Percentiles rank a stretch among this genome's conserved stretches.
Conservation (phyloP, 1,140 invertebrate genomes). For the Cherax quadricarinatus region DNA sequence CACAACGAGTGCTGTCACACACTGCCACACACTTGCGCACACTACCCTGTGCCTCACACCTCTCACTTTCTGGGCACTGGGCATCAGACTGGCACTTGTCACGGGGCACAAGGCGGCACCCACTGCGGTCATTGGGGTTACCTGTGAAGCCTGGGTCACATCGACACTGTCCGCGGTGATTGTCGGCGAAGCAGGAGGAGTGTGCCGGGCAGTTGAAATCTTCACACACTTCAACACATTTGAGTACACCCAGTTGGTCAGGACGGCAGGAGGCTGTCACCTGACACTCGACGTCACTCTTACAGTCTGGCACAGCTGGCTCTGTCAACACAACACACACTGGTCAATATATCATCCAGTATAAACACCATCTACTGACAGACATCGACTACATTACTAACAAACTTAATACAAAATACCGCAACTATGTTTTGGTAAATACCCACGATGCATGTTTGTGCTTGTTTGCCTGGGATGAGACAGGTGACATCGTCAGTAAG, state of each 20-base stretch:
- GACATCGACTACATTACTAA: too few relatives aligned
- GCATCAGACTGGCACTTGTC: constrained; percentile 87
- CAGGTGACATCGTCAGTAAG: too few relatives aligned
- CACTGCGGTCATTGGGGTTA: constrained; percentile 91
- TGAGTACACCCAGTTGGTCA: constrained; percentile 89
- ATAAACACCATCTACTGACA: too few relatives aligned
- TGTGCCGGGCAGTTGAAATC: constrained; percentile 89
- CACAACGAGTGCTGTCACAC: constrained; percentile 86
- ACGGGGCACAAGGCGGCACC: constrained; percentile 84
- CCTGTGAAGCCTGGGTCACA: constrained; percentile 88
- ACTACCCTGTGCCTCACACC: constrained; percentile 81
- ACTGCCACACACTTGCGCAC: constrained; percentile 83
- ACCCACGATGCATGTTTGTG: too few relatives aligned
- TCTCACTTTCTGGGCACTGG: constrained; percentile 88
- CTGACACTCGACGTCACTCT: constrained; percentile 84
- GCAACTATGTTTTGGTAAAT: too few relatives aligned
- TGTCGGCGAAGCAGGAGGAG: constrained; percentile 85
- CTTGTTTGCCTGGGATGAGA: too few relatives aligned
- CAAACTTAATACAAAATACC: too few relatives aligned
- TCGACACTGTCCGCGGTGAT: constrained; percentile 87
- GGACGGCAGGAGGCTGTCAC: constrained; percentile 83
- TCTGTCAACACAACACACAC: constrained; percentile 31
- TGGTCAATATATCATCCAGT: too few relatives aligned
- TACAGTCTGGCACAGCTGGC: constrained; percentile 89
- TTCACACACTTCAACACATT: constrained; percentile 86